Percentiles rank a stretch among this genome's conserved stretches.
Evolutionary conservation across 2,113 vertebrate genomes (phyloP).

Genomic region (Podiceps cristatus): DNA sequence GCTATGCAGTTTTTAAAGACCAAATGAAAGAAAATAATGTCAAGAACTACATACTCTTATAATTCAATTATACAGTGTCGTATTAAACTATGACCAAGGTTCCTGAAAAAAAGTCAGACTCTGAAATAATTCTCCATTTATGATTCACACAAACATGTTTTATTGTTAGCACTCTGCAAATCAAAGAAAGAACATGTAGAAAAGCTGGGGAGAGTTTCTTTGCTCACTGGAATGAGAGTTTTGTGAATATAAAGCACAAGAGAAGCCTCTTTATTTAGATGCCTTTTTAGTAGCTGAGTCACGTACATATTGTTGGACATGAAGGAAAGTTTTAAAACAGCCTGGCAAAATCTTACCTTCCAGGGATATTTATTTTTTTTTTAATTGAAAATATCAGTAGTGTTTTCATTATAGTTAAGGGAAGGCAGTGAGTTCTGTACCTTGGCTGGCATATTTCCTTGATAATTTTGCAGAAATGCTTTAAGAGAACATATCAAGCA

Average conservation of each 20-base stretch:
- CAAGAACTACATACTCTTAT: background rate
- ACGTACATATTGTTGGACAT: constrained; percentile 47
- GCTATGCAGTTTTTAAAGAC: background rate
- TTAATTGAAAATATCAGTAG: background rate
- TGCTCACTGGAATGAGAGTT: constrained; percentile 43
- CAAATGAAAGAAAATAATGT: background rate
- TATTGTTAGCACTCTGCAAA: constrained; percentile 21
- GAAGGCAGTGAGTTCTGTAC: background rate
- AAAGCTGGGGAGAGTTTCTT: constrained; percentile 57
- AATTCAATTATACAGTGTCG: background rate
- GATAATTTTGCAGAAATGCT: background rate
- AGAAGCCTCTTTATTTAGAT: constrained; percentile 66
- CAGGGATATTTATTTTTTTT: background rate
- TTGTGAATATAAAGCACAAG: constrained; percentile 57
- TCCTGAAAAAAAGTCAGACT: background rate
- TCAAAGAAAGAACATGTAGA: constrained; percentile 55
- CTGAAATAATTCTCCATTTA: constrained; percentile 21
- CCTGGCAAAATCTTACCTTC: constrained; percentile 7
- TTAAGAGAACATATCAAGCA: background rate
- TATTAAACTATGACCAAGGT: background rate
- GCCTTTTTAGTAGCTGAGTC: constrained; percentile 70
- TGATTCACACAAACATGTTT: constrained; percentile 9
- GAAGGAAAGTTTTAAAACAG: constrained; percentile 56
- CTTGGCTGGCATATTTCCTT: background rate
- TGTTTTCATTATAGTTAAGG: background rate